phyloP scores from a whole-genome alignment of 2,888 invertebrate species.

The Automeris io region DNA sequence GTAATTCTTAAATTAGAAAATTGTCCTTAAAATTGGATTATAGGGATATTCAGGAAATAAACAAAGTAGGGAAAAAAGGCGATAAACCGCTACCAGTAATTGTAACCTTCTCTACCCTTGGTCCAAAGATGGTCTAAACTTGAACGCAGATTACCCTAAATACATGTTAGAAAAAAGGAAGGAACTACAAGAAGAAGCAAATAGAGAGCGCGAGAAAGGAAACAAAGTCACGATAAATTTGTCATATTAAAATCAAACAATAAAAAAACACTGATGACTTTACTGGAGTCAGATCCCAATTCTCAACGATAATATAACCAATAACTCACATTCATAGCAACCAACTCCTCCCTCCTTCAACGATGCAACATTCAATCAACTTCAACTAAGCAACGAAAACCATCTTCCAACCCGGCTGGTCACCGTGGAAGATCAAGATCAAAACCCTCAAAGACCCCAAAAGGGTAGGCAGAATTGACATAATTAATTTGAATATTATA shows the following conservation, averaged over 20 bases:
- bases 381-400: background rate
- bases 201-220: background rate
- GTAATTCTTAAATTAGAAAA: too few relatives aligned
- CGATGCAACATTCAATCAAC: background rate
- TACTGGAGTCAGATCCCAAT: too few relatives aligned
- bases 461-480: too few relatives aligned
- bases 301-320: background rate
- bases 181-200: background rate
- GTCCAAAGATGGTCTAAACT: slow-evolving; percentile 8
- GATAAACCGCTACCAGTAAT: slow-evolving; percentile 10
- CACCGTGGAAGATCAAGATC: too few relatives aligned
- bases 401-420: background rate
- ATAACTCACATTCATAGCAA: background rate
- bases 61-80: slow-evolving; percentile 10
- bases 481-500: too few relatives aligned
- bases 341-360: background rate
- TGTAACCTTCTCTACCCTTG: slow-evolving; percentile 10
- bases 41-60: slow-evolving; percentile 13
- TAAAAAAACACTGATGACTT: too few relatives aligned
- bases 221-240: background rate
- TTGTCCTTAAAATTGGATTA: too few relatives aligned
- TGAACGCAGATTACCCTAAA: background rate
- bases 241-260: too few relatives aligned
- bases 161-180: background rate
- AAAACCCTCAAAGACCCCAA: too few relatives aligned